Evolutionary conservation across 2,113 vertebrate species (phyloP).

Genomic region (Daboia siamensis): DNA sequence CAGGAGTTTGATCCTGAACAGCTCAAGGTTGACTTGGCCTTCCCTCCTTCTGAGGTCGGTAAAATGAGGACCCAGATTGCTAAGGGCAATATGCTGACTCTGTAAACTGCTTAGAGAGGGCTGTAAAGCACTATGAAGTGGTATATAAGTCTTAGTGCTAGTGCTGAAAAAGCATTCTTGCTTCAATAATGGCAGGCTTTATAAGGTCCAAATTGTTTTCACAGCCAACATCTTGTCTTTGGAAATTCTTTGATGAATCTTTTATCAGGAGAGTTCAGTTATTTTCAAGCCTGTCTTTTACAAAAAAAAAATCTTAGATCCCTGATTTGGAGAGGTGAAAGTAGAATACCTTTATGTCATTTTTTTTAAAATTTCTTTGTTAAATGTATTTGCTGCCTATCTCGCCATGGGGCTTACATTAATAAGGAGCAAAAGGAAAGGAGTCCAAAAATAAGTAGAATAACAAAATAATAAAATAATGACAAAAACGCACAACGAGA

Average conservation of each 20-base stretch:
- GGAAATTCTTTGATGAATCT: neutral
- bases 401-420: neutral
- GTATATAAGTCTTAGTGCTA: too few species aligned
- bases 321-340: neutral
- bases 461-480: neutral
- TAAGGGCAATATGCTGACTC: too few species aligned
- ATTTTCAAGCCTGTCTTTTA: too few species aligned
- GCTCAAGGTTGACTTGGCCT: too few species aligned
- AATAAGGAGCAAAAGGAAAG: neutral
- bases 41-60: too few species aligned
- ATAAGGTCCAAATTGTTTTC: neutral
- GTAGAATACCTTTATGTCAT: neutral
- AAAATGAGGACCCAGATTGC: too few species aligned
- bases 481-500: neutral
- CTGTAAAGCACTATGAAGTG: too few species aligned
- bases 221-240: neutral
- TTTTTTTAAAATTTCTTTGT: neutral
- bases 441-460: neutral
- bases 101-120: too few species aligned
- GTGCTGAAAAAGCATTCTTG: neutral
- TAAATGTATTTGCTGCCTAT: neutral
- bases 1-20: too few species aligned
- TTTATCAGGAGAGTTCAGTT: too few species aligned
- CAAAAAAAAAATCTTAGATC: neutral
- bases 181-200: neutral